These are phyloP conservation scores for Stigmatopora argus DNA, from an alignment of 2,113 vertebrate species.

Conservation along the genomic window DNA sequence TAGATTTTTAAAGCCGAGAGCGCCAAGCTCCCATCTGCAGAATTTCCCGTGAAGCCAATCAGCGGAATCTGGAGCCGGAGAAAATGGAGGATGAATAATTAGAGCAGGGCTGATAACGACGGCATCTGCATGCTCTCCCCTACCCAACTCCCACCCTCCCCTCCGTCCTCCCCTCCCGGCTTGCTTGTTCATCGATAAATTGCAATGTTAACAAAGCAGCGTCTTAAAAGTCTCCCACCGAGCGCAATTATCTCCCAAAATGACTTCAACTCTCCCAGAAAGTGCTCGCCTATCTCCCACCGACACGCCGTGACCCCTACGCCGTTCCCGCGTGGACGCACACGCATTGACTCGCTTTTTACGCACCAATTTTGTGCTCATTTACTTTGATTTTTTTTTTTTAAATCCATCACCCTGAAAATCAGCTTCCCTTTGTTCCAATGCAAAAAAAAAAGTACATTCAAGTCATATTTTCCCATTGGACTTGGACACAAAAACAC, in stretches of 20 bases:
- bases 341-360: constrained; percentile 6
- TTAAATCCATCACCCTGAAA: too few species aligned
- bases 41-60: constrained; percentile 64
- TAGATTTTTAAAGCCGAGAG: background rate
- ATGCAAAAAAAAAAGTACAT: constrained; percentile 37
- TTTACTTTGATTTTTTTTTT: constrained; percentile 7
- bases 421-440: background rate
- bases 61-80: constrained; percentile 71
- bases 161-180: background rate
- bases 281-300: constrained; percentile 51
- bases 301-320: constrained; percentile 37
- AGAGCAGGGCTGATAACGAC: constrained; percentile 68
- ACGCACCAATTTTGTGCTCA: constrained; percentile 7
- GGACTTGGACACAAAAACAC: constrained; percentile 50
- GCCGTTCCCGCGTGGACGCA: background rate
- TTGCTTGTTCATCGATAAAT: constrained; percentile 27
- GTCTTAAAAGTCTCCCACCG: constrained; percentile 38
- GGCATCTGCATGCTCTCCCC: constrained; percentile 49
- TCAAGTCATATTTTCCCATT: constrained; percentile 41
- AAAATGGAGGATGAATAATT: constrained; percentile 80
- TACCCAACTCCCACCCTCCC: background rate
- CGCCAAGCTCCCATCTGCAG: constrained; percentile 41
- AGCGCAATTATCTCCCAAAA: constrained; percentile 44
- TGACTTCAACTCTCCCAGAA: constrained; percentile 46
- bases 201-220: constrained; percentile 18